Evolutionary conservation across 2,797 vertebrate species (phyloP).

Genomic region (Mormyrops attenuatus): DNA sequence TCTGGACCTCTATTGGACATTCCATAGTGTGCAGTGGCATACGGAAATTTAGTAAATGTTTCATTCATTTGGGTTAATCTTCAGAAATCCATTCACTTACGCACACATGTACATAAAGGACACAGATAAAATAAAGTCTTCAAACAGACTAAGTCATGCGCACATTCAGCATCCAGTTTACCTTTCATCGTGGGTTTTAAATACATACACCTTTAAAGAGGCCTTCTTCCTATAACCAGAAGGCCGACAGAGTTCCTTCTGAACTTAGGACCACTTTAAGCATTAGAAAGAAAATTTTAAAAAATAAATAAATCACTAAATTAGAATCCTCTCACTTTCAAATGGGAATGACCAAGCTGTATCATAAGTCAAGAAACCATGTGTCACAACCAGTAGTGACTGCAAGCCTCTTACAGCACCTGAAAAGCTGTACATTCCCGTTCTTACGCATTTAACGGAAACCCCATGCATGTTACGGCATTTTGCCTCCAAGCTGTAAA

Average conservation of each 20-base stretch:
- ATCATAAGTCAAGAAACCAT: not conserved
- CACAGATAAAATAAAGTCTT: not conserved
- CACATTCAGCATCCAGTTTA: not conserved
- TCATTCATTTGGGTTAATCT: not conserved
- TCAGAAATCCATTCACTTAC: not conserved
- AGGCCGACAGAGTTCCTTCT: not conserved
- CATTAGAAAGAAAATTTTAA: not conserved
- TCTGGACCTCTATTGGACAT: not conserved
- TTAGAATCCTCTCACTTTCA: not conserved
- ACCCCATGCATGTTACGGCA: not conserved
- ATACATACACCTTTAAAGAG: not conserved
- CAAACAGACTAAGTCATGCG: not conserved
- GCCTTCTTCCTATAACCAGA: not conserved
- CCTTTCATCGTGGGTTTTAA: not conserved
- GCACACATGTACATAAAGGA: not conserved
- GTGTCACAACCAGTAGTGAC: not conserved
- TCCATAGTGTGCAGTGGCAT: not conserved
- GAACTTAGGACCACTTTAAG: not conserved
- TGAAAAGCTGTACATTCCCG: not conserved
- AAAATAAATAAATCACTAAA: not conserved
- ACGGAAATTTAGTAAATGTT: not conserved
- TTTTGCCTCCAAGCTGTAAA: not conserved
- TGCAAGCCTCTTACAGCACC: not conserved
- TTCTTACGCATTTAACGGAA: not conserved
- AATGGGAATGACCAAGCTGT: not conserved